Evolutionary conservation across 2,113 vertebrate genomes (phyloP), one percentile per base, ranked within the genome.

Genomic region (Gallinago undulata): DNA sequence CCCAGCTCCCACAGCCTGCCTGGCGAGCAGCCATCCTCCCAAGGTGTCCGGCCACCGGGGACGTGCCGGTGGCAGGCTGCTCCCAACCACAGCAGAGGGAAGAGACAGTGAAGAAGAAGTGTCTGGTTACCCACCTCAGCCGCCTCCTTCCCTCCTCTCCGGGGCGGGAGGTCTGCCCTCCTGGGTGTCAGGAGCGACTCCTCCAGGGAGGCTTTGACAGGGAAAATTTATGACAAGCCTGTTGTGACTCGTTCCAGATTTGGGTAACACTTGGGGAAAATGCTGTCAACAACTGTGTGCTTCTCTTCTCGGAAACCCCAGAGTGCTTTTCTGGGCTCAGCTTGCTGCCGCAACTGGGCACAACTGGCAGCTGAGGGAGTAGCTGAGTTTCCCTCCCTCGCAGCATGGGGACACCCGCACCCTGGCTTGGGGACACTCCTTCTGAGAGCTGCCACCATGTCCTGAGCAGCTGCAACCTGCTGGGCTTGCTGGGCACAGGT

Each of bases 1-100:
- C 59, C n/a, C 81, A 43, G 77, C 77, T 96, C 92, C 96, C 89
- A 85, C 90, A 86, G 28, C 74, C 94, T 43, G 73, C 73, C 63
- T 95, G 83, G 81, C 39, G 3, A 95, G 95, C 51, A 5, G 96
- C 94, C 93, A 87, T 96, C 96, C 83, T 96, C 95, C 90, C 90
- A 79, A 91, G 88, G 90, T 89, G 92, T 95, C 92, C 7, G 9
- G 96, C 96, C 92, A 97, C 97, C 24, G 19, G 89, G 94, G 96
- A 90, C 14, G 30, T 97, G 97, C 92, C 92, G 59, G 17, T 95
- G 84, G 95, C 94, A 85, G 90, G 77, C 92, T 94, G 78, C 93
- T 93, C 84, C 84, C 92, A 91, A 77, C 72, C 51, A 7, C 0
- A 0, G 89, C 72, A 66, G 77, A 72, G 43, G 66, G 28, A 25